Evolutionary conservation across 2,113 vertebrate genomes (phyloP), one percentile per base, ranked within the genome.

Genomic region (Tragulus kanchil): DNA sequence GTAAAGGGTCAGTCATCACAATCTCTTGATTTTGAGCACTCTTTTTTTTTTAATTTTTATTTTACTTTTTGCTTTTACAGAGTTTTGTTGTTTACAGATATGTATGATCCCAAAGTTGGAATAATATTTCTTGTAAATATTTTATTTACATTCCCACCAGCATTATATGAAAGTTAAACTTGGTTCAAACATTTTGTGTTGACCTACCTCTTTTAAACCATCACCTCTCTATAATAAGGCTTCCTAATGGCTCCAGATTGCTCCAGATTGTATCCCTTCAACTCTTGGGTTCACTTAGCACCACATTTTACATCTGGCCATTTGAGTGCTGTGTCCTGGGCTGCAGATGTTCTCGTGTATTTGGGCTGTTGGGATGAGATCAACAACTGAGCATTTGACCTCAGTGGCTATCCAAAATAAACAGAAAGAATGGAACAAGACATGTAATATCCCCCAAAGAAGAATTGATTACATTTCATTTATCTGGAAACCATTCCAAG

Each of bases 341-440:
- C 50, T 1, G 10, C 85, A 89, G 88, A 94, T 95, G 90, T 86
- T 81, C 65, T 96, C 64, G 15, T 59, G 56, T 45, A 48, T 86
- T 62, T 79, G 56, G 21, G 58, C 91, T 71, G 6, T 67, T 84
- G 81, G 89, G 88, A 21, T 79, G 92, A 97, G 95, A 96, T 90
- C 92, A 96, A 93, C 92, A 96, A 59, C 92, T 94, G 93, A 23
- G 77, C 92, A 94, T 90, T 97, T 97, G 93, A 96, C 92, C 90
- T 87, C 28, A 58, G 84, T 36, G 85, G 58, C 85, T 62, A 45
- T 96, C 93, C 97, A 97, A 96, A 97, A 90, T 59, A 97, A 97
- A 96, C 96, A 97, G 61, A 94, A 71, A 62, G 77, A 71, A 85
- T 90, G 50, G 75, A 96, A 90, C 26, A 86, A 83, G 96, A 93